Evolutionary conservation across 2,888 invertebrate species (phyloP).

Genomic region (Sphaerophoria taeniata): DNA sequence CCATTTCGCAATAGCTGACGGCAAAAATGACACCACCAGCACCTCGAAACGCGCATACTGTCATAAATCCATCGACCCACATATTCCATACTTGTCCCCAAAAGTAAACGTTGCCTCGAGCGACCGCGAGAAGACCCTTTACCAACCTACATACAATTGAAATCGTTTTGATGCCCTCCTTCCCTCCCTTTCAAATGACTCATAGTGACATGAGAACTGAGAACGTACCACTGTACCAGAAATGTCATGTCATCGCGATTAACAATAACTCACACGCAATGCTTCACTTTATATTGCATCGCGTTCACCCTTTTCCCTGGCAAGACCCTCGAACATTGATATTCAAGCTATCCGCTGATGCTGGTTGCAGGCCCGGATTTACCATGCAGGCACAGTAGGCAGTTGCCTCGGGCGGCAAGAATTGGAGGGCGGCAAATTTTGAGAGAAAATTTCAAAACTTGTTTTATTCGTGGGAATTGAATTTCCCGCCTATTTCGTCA

Average conservation of each 20-base stretch:
- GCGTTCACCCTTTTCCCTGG: background rate
- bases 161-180: no score
- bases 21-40: conserved; percentile 20
- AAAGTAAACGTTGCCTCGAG: conserved; percentile 6
- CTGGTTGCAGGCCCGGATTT: no score
- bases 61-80: conserved; percentile 28
- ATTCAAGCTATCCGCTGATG: background rate
- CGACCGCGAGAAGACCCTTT: no score
- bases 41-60: background rate
- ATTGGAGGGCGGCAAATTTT: no score
- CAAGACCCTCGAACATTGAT: background rate
- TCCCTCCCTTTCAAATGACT: background rate
- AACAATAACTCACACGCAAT: conserved; percentile 74
- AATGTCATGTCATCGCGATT: conserved; percentile 72
- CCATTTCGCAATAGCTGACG: conserved; percentile 9
- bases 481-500: no score
- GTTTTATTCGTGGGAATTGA: no score
- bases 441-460: no score
- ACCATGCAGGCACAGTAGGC: no score
- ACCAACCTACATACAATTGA: no score
- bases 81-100: conserved; percentile 20
- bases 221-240: conserved; percentile 56
- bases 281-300: conserved; percentile 71
- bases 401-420: no score
- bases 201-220: background rate